phyloP scores from a whole-genome alignment of 2,113 vertebrate species.

The Chloebia gouldiae region DNA sequence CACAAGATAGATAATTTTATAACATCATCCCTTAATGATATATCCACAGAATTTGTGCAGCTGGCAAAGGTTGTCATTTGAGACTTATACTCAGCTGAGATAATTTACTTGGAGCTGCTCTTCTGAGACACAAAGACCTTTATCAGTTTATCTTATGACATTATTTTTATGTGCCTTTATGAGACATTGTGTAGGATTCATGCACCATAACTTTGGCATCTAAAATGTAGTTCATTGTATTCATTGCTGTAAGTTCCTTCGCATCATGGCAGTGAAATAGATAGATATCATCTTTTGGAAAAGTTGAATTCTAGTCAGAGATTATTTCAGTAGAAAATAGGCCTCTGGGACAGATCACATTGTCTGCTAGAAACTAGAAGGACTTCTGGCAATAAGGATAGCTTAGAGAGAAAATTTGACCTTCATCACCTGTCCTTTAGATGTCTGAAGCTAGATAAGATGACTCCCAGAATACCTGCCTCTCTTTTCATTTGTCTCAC shows the following conservation, averaged over 20 bases:
- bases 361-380: background rate
- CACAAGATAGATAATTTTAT: background rate
- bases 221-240: background rate
- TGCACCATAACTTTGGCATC: background rate
- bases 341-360: background rate
- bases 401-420: background rate
- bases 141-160: constrained; percentile 45
- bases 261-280: background rate
- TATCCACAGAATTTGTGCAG: constrained; percentile 9
- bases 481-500: background rate
- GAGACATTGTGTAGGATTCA: constrained; percentile 20
- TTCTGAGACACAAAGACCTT: constrained; percentile 52
- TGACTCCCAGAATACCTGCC: background rate
- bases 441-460: background rate
- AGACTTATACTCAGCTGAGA: constrained; percentile 31
- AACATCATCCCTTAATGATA: background rate
- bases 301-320: background rate
- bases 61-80: constrained; percentile 42
- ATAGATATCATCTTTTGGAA: background rate
- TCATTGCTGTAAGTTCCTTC: background rate
- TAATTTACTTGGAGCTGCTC: constrained; percentile 25
- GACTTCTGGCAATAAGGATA: background rate
- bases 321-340: background rate
- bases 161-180: constrained; percentile 51
- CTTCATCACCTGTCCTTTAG: background rate